Evolutionary conservation across 2,888 invertebrate species (phyloP), one percentile per base, ranked within the genome.

Genomic region (Leptinotarsa tumamoca): DNA sequence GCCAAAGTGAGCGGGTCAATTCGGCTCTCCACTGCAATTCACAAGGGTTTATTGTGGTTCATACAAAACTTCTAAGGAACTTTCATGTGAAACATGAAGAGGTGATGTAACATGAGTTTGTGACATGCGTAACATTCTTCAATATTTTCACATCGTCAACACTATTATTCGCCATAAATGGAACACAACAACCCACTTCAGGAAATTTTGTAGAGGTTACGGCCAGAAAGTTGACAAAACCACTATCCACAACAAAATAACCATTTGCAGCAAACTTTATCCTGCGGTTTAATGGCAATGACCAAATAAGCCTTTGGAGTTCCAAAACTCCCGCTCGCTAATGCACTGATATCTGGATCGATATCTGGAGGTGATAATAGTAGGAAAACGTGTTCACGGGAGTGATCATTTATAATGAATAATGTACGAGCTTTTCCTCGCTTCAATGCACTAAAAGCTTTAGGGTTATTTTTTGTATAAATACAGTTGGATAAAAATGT

Each of bases 321-420:
- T 18, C 63, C 63, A 5, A 63, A 63, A 63, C 63, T 63, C 63
- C n/a, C 18, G 63, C 27, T 15, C 27, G 61, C 63, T 33, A 63
- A 63, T 63, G 63, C 33, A 43, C 63, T 43, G 27, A 63, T 58
- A 58, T 43, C 3, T 21, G 58, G 63, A 63, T 63, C 63, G 63
- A 63, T 63, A 63, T 63, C 43, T 63, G 33, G 63, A 63, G 43
- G 63, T 33, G 27, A 63, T 63, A 63, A 63, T 63, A 63, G 43
- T 33, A 33, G 43, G n/a, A n/a, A 63, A 63, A 17, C 17, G 33
- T 63, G 15, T 63, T 43, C 43, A 10, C 0, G 17, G n/a, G 13
- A 4, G n/a, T 33, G 17, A 63, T 63, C 15, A 63, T 63, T 63
- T 33, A 63, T 63, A 7, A 7, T 43, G 43, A 63, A 63, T 43